These are phyloP conservation scores for Neoseiulus cucumeris DNA, from an alignment of 1,140 invertebrate species.

Conservation along the genomic window DNA sequence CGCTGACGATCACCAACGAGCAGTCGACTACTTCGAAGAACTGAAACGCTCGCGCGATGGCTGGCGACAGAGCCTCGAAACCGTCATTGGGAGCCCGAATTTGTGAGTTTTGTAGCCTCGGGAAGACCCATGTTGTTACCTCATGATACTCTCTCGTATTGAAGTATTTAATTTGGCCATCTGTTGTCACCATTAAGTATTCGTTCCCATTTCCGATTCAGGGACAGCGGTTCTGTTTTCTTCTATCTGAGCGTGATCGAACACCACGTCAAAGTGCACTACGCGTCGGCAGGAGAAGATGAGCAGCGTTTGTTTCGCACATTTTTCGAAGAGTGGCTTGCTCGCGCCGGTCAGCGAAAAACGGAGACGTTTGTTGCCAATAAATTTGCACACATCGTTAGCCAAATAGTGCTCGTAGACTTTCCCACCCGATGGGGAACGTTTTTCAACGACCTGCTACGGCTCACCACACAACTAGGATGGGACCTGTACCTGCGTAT, in stretches of 20 bases:
- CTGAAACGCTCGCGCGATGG: constrained; percentile 30
- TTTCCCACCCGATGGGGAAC: constrained; percentile 34
- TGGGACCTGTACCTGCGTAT: constrained; percentile 35
- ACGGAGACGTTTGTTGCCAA: constrained; percentile 22
- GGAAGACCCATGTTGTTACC: too few relatives aligned
- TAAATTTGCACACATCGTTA: constrained; percentile 35
- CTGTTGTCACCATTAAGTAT: too few relatives aligned
- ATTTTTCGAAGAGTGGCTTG: neutral
- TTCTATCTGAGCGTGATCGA: constrained; percentile 36
- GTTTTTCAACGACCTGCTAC: constrained; percentile 35
- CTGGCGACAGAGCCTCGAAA: constrained; percentile 32
- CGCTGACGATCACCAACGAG: constrained; percentile 21
- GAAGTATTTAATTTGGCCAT: too few relatives aligned
- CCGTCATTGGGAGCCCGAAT: constrained; percentile 21
- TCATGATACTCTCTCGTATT: too few relatives aligned
- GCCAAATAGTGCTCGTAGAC: constrained; percentile 33
- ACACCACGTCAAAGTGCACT: constrained; percentile 29
- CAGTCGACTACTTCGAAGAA: constrained; percentile 33
- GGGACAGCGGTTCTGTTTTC: constrained; percentile 31
- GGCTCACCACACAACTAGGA: constrained; percentile 25
- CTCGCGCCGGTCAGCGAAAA: neutral
- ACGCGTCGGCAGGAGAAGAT: constrained; percentile 10
- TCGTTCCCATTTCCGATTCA: constrained; percentile 24
- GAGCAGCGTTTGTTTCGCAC: neutral
- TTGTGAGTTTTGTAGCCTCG: too few relatives aligned